Conservation (phyloP, 2,113 vertebrate species). For the Myanophis thanlyinensis region DNA sequence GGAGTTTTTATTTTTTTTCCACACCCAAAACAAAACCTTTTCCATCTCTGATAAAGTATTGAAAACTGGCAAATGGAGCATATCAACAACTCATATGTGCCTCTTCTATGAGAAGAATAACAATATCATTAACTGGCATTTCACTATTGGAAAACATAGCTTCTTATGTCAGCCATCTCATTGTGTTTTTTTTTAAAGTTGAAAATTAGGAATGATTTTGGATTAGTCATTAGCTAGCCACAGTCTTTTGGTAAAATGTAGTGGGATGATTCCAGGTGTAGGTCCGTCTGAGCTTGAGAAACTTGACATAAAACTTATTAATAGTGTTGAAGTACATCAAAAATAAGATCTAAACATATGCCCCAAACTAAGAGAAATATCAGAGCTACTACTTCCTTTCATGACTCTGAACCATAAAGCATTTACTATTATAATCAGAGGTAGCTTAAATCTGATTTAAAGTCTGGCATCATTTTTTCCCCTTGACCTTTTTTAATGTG, state of each 20-base stretch:
- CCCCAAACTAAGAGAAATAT: neutral
- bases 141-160: neutral
- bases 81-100: neutral
- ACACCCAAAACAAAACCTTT: neutral
- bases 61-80: neutral
- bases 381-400: neutral
- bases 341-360: neutral
- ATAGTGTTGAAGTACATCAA: neutral
- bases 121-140: neutral
- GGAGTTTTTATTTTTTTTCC: neutral
- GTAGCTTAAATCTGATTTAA: neutral
- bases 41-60: neutral
- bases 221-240: neutral
- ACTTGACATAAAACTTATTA: neutral
- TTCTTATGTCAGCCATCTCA: neutral
- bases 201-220: neutral
- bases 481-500: neutral
- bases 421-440: neutral
- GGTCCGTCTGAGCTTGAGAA: neutral
- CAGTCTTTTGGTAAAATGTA: neutral
- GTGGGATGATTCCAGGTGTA: neutral
- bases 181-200: neutral
- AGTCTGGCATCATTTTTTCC: neutral
- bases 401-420: neutral
- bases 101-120: neutral